Percentiles rank a stretch among this genome's conserved stretches.
phyloP scores from a whole-genome alignment of 2,888 invertebrate species.

The Venusia cambrica region DNA sequence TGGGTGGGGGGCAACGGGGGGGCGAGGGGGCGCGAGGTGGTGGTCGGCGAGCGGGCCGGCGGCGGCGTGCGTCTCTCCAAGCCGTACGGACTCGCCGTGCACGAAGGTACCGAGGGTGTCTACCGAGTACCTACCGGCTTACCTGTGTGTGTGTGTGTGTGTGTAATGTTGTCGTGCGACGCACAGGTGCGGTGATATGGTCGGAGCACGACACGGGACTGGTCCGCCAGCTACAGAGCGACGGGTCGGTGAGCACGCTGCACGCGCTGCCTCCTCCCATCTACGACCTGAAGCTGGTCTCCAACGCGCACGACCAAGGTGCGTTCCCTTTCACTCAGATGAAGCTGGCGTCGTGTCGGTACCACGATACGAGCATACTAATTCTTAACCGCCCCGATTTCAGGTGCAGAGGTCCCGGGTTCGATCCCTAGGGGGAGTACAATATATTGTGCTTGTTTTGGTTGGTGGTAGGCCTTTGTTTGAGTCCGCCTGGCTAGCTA shows the following conservation, averaged over 20 bases:
- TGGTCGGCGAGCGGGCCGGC: constrained; percentile 51
- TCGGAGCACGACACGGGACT: constrained; percentile 85
- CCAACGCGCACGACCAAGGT: constrained; percentile 78
- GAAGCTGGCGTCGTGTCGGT: no score
- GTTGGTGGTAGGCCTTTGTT: no score
- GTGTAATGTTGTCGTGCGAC: no score
- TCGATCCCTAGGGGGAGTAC: no score
- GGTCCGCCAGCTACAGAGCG: constrained; percentile 84
- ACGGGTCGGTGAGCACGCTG: constrained; percentile 74
- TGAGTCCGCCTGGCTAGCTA: no score
- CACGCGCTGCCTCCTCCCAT: constrained; percentile 83
- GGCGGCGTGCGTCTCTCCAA: constrained; percentile 73
- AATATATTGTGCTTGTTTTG: no score
- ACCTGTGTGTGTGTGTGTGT: not conserved
- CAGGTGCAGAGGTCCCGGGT: no score
- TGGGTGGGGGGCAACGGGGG: constrained; percentile 54
- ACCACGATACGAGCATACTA: no score
- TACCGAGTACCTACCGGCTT: not conserved
- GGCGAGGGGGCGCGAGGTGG: constrained; percentile 48
- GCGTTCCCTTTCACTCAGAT: not conserved
- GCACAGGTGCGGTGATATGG: constrained; percentile 84
- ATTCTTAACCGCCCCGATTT: no score
- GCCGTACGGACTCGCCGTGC: constrained; percentile 85
- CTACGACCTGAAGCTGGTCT: constrained; percentile 85
- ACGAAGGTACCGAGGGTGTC: constrained; percentile 60